phyloP scores from a whole-genome alignment of 2,113 vertebrate species.

The Eurystomus gularis region DNA sequence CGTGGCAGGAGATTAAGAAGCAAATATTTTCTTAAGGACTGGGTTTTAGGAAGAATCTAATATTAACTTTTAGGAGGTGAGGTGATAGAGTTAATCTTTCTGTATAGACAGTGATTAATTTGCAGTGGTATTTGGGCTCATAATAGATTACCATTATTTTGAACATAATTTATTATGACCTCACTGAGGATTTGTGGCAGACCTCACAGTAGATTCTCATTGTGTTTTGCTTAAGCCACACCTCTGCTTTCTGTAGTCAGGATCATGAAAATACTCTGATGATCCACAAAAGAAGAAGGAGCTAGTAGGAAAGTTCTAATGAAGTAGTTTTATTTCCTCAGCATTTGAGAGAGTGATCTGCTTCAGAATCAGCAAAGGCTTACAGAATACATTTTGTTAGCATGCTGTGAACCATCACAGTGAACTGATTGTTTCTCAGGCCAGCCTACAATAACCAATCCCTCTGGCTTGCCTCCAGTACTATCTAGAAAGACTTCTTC shows the following conservation, averaged over 20 bases:
- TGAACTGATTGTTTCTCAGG: neutral
- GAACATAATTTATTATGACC: neutral
- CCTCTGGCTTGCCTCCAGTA: neutral
- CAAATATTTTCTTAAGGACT: neutral
- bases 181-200: neutral
- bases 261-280: neutral
- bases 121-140: neutral
- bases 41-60: neutral
- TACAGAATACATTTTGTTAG: neutral
- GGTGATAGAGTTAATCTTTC: neutral
- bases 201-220: neutral
- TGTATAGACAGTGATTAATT: neutral
- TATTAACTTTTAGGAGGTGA: neutral
- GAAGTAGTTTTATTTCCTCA: neutral
- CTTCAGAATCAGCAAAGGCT: neutral
- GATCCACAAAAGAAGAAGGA: neutral
- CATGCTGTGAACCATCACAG: neutral
- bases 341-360: neutral
- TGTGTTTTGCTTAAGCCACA: neutral
- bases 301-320: neutral
- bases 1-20: neutral
- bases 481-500: constrained; percentile 15
- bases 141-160: neutral
- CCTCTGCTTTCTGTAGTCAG: neutral
- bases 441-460: neutral